Evolutionary conservation across 2,888 invertebrate species (phyloP), one percentile per base, ranked within the genome.

Genomic region (Stenoptilia bipunctidactyla): DNA sequence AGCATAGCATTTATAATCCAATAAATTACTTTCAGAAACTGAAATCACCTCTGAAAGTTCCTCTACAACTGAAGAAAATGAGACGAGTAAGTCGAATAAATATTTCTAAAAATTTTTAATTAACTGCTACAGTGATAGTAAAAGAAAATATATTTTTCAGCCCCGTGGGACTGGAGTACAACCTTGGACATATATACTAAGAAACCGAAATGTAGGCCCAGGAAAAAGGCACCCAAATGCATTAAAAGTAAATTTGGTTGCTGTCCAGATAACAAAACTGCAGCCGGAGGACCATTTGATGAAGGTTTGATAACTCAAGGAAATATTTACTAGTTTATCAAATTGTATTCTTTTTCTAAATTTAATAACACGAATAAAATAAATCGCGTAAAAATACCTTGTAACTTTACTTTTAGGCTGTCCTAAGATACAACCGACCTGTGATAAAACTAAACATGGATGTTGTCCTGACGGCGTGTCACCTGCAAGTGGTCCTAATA

Each of bases 401-500:
- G 34, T 34, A 13, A 2, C 30, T 6, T 40, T 34, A 27, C 34
- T 35, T 43, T 15, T 42, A 88, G 89, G 91, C 15, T 95, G 95
- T 56, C 87, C 87, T 0, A 86, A 86, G 40, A 8, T 12, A 8
- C 88, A 89, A 0, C 85, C 88, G 47, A 93, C 92, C 0, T 96
- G 96, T 55, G 85, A 87, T 25, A 92, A 93, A 40, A 89, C 93
- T 0, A 80, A 86, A 53, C 88, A 84, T 53, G 93, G 93, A 0
- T 96, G 96, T 62, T 96, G 96, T 58, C 86, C 89, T 9, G 95
- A 96, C 62, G 91, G 89, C 0, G 89, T 94, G 0, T 93, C 94
- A 0, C 88, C 92, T 1, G 92, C 93, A 0, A 65, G 76, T 40
- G 95, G 94, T 8, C 84, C 88, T 0, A 82, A 90, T 10, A 66